These are phyloP conservation scores for Castor canadensis DNA, from an alignment of 2,113 vertebrate genomes.

Conservation along the genomic window DNA sequence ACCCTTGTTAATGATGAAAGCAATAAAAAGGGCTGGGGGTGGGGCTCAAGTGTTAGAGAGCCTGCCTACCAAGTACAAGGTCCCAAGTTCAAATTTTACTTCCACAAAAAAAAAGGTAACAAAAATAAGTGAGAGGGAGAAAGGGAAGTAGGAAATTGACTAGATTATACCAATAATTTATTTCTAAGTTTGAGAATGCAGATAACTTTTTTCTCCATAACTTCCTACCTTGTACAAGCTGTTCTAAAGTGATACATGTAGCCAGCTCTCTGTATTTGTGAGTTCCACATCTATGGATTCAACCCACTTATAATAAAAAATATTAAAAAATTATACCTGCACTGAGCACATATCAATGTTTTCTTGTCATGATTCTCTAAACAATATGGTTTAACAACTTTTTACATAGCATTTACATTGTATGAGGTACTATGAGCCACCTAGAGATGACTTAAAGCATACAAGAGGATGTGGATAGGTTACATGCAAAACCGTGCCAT, in stretches of 20 bases:
- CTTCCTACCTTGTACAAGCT: not conserved
- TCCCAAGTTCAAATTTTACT: too few relatives aligned
- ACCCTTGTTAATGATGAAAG: too few relatives aligned
- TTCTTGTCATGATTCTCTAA: not conserved
- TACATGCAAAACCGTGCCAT: not conserved
- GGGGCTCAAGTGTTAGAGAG: too few relatives aligned
- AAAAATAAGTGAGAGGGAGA: not conserved
- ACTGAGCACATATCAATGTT: not conserved
- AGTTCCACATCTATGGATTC: not conserved
- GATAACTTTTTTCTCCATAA: not conserved
- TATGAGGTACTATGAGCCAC: too few relatives aligned
- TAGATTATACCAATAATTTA: slow-evolving; percentile 12
- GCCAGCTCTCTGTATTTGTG: not conserved
- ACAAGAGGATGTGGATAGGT: not conserved
- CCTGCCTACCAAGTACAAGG: too few relatives aligned
- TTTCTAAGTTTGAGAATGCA: not conserved
- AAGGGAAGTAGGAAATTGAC: not conserved
- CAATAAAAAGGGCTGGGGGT: too few relatives aligned
- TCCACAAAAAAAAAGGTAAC: too few relatives aligned
- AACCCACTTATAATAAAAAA: not conserved
- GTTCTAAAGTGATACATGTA: not conserved
- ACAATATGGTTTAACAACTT: not conserved
- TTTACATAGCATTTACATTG: not conserved
- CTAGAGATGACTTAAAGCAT: too few relatives aligned
- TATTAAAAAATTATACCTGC: not conserved